Conservation (phyloP, 1,140 invertebrate genomes). For the Holcopasites calliopsidis region DNA sequence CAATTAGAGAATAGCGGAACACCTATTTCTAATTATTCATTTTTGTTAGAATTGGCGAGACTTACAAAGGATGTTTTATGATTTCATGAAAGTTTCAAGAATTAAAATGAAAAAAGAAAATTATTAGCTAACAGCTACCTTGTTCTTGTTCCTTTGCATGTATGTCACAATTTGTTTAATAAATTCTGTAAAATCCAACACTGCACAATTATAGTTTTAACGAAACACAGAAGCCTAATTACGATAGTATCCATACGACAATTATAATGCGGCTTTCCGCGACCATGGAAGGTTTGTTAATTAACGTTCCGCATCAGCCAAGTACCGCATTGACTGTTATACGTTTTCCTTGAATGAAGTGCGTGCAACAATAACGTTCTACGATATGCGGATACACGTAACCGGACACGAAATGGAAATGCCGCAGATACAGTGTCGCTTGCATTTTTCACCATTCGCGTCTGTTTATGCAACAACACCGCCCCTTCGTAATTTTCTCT, state of each 20-base stretch:
- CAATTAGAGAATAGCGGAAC: too few relatives aligned
- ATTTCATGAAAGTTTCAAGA: too few relatives aligned
- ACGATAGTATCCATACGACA: neutral
- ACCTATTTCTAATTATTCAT: too few relatives aligned
- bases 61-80: too few relatives aligned
- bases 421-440: neutral
- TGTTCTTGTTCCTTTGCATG: too few relatives aligned
- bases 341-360: constrained; percentile 19
- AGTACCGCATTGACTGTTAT: constrained; percentile 21
- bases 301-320: constrained; percentile 40
- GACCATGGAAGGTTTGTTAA: constrained; percentile 60
- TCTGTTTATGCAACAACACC: constrained; percentile 25
- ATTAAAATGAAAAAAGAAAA: too few relatives aligned
- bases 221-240: too few relatives aligned
- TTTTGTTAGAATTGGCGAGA: too few relatives aligned
- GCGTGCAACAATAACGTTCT: constrained; percentile 10
- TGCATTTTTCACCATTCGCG: constrained; percentile 8
- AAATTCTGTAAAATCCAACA: too few relatives aligned
- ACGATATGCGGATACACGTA: constrained; percentile 2
- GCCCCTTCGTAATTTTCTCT: neutral
- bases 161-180: too few relatives aligned
- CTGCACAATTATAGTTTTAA: neutral
- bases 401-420: neutral
- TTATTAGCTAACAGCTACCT: too few relatives aligned
- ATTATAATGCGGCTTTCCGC: neutral